These are phyloP conservation scores for Emydocephalus ijimae DNA, from an alignment of 2,113 vertebrate species.

Conservation along the genomic window DNA sequence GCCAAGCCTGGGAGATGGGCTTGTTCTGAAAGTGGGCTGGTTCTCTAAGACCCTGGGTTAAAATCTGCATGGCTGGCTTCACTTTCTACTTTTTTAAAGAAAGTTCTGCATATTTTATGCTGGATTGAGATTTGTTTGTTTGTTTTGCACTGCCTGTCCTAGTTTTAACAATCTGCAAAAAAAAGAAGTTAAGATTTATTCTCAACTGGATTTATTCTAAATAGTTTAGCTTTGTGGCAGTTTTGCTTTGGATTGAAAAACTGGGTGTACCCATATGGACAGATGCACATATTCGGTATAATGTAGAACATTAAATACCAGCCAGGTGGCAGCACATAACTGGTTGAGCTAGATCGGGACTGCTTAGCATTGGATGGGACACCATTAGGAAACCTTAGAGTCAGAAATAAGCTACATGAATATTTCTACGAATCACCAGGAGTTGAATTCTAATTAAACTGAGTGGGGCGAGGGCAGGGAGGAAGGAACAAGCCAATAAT, in stretches of 20 bases:
- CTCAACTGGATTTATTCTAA: not conserved
- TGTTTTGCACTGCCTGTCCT: not conserved
- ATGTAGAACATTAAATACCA: not conserved
- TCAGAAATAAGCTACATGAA: not conserved
- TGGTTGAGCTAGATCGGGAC: not conserved
- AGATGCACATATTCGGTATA: not conserved
- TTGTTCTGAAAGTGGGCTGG: not conserved
- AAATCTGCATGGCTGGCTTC: not conserved
- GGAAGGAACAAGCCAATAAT: not conserved
- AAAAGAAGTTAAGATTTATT: not conserved
- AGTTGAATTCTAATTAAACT: not conserved
- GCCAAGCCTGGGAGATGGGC: not conserved
- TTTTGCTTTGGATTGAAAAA: not conserved
- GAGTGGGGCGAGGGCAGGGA: not conserved
- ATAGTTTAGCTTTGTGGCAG: not conserved
- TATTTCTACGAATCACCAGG: not conserved
- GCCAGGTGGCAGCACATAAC: not conserved
- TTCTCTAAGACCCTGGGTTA: not conserved
- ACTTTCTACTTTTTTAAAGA: not conserved
- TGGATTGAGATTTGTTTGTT: not conserved
- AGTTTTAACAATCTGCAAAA: not conserved
- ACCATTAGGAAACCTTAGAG: not conserved
- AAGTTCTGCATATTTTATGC: not conserved
- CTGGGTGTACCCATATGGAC: not conserved
- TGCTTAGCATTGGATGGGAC: not conserved